Percentiles rank a stretch among this genome's conserved stretches.
phyloP scores from a whole-genome alignment of 2,888 invertebrate species.

The Julus scandinavius region DNA sequence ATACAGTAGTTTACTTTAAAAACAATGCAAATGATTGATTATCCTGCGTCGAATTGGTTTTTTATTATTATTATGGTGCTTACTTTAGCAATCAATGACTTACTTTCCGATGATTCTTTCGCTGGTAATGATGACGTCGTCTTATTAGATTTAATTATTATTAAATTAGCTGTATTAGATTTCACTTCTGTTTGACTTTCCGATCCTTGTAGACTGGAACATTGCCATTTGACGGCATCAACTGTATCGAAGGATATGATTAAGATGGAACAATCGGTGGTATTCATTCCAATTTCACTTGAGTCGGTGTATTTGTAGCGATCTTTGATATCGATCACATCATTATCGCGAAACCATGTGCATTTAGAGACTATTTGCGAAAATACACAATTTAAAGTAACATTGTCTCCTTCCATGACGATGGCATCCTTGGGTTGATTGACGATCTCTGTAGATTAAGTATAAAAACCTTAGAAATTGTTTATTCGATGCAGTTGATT shows the following conservation, averaged over 20 bases:
- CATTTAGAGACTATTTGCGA: background rate
- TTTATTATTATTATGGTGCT: background rate
- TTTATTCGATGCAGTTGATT: too few relatives aligned
- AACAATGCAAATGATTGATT: background rate
- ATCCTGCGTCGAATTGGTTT: too few relatives aligned
- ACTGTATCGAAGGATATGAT: background rate
- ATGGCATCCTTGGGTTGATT: background rate
- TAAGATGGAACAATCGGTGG: background rate
- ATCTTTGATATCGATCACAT: background rate
- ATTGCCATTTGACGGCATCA: background rate
- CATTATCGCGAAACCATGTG: background rate
- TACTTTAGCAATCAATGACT: background rate
- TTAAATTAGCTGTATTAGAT: background rate
- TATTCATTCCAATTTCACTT: background rate
- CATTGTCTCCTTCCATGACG: background rate
- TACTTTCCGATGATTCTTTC: background rate
- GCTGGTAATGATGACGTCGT: background rate
- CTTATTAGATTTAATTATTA: background rate
- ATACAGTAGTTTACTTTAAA: background rate
- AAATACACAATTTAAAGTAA: background rate
- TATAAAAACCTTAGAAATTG: too few relatives aligned
- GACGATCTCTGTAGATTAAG: background rate
- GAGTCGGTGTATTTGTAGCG: background rate
- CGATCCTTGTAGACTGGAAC: background rate
- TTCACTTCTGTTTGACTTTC: background rate